Evolutionary conservation across 1,140 invertebrate genomes (phyloP), one percentile per base, ranked within the genome.

Genomic region (Zaprionus nigranus): DNA sequence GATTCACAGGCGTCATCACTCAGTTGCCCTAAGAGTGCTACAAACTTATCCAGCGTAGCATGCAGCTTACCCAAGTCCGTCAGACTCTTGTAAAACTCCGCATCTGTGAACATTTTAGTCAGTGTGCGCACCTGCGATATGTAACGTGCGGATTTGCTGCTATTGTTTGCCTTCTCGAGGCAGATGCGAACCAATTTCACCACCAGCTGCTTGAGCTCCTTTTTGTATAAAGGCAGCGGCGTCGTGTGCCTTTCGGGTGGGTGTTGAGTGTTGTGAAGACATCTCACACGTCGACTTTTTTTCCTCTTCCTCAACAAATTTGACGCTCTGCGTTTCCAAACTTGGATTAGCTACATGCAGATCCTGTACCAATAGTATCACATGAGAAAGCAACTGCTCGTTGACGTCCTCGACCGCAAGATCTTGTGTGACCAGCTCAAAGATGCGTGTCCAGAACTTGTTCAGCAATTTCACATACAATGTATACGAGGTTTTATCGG

Each of bases 391-490:
- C 57, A 79, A 75, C 24, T 81, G 73, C 38, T 92, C 81, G 26
- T 79, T 66, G 6, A 86, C 73, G 20, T 80, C 61, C 9, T 81
- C 65, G 6, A 46, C 65, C 9, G 75, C 67, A 13, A 93, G 73
- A 38, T 93, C 75, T 20, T 90, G 85, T 24, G 90, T 79, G 46
- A 95, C 93, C 22, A 94, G 74, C 38, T 86, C 76, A 40, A 93
- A 84, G 3, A 95, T 75, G 66, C 94, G 92, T 15, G 62, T 69
- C 94, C 95, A 95, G 63, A 95, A 95, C 51, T 88, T 86, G 15
- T 93, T 70, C 6, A 95, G 75, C 38, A 95, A 90, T 65, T 93
- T 74, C 2, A 63, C 75, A 73, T 94, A 95, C 49, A 91, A 78
- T 20, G 92, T 82, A 83, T 90, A 79, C 24, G 93, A 86, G 84